phyloP scores from a whole-genome alignment of 2,797 vertebrate genomes.

The Cheirogaleus major region DNA sequence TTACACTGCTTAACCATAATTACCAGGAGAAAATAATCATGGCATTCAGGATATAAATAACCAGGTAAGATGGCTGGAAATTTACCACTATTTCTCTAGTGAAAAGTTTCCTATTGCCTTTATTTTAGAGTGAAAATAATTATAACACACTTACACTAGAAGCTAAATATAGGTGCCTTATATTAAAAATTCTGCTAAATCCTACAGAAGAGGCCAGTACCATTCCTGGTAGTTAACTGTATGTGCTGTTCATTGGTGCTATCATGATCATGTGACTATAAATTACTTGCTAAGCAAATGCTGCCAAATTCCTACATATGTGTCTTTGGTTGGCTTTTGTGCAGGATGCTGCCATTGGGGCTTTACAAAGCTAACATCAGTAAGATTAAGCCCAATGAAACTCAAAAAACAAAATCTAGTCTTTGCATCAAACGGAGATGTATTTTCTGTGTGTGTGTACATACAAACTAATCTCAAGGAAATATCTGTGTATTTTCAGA shows the following conservation, averaged over 20 bases:
- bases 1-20: constrained; percentile 49
- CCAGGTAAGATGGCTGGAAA: constrained; percentile 47
- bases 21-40: constrained; percentile 37
- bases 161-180: constrained; percentile 54
- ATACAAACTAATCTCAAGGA: background rate
- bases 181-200: constrained; percentile 47
- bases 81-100: constrained; percentile 55
- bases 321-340: constrained; percentile 39
- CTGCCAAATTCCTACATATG: constrained; percentile 24
- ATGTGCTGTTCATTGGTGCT: background rate
- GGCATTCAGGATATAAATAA: constrained; percentile 49
- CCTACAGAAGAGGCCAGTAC: background rate
- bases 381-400: constrained; percentile 42
- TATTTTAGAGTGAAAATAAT: constrained; percentile 62
- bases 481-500: constrained; percentile 22
- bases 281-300: constrained; percentile 50
- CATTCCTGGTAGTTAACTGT: background rate
- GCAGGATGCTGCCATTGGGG: constrained; percentile 23
- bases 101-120: constrained; percentile 57
- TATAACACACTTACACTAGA: constrained; percentile 67
- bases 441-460: background rate
- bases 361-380: constrained; percentile 46
- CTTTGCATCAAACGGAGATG: background rate
- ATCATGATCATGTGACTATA: constrained; percentile 17
- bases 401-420: background rate